Percentiles rank a stretch among this genome's conserved stretches.
phyloP scores from a whole-genome alignment of 1,140 invertebrate species.

The Tribolium castaneum region DNA sequence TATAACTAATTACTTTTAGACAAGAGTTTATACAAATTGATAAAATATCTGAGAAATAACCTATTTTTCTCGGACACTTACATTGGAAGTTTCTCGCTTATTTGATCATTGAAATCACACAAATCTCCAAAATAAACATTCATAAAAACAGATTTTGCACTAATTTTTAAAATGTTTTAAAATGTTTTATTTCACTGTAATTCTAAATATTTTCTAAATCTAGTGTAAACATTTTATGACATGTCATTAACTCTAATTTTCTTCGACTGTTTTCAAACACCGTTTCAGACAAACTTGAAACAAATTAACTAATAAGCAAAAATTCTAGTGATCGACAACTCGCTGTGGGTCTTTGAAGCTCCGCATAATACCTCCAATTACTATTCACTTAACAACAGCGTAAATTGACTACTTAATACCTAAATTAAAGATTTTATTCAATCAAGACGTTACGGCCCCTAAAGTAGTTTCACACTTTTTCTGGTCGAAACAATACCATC shows the following conservation, averaged over 20 bases:
- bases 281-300: not conserved
- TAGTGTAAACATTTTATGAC: not conserved
- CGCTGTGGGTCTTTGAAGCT: conserved; percentile 25
- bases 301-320: conserved; percentile 2
- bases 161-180: too few relatives aligned
- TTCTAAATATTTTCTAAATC: too few relatives aligned
- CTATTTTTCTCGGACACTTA: too few relatives aligned
- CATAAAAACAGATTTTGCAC: too few relatives aligned
- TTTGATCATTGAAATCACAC: too few relatives aligned
- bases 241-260: not conserved
- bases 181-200: too few relatives aligned
- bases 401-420: conserved; percentile 44
- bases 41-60: too few relatives aligned
- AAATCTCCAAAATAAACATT: too few relatives aligned
- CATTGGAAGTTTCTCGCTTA: too few relatives aligned
- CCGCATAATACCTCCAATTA: conserved; percentile 39
- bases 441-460: conserved; percentile 34
- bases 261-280: not conserved
- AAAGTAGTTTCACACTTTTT: conserved; percentile 10
- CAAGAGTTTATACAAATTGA: too few relatives aligned
- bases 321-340: too few relatives aligned
- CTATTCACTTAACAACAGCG: conserved; percentile 42
- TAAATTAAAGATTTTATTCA: conserved; percentile 41
- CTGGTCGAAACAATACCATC: not conserved
- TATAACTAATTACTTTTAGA: too few relatives aligned